phyloP scores from a whole-genome alignment of 2,797 vertebrate species.

The Cygnus olor region DNA sequence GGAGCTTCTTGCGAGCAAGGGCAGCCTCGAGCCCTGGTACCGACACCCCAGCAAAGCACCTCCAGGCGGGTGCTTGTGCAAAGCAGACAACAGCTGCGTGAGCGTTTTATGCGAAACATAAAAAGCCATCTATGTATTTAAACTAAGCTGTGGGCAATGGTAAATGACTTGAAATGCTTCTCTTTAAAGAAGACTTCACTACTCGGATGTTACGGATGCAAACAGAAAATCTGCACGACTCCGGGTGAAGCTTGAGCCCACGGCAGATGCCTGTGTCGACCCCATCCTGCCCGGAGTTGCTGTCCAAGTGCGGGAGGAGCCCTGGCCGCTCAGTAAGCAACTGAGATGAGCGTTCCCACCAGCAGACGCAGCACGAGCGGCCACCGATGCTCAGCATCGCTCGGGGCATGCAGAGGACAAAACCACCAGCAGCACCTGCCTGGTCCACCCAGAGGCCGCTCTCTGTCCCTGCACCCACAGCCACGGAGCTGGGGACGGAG shows the following conservation, averaged over 20 bases:
- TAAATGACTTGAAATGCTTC: neutral
- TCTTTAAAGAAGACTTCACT: neutral
- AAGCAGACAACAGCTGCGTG: neutral
- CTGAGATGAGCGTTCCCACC: neutral
- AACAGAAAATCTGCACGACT: accelerated
- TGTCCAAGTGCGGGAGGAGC: neutral
- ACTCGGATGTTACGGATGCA: accelerated
- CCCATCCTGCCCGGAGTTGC: neutral
- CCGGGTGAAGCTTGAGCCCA: neutral
- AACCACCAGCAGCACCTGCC: neutral
- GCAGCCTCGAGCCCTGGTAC: accelerated
- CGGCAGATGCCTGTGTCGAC: neutral
- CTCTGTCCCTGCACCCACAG: neutral
- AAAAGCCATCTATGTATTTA: neutral
- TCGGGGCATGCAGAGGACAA: neutral
- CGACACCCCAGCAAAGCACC: neutral
- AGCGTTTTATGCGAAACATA: neutral
- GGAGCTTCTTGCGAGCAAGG: neutral
- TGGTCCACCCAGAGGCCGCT: neutral
- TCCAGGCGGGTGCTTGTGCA: neutral
- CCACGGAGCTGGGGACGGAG: accelerated
- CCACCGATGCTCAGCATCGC: neutral
- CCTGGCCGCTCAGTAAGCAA: accelerated
- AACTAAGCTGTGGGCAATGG: neutral
- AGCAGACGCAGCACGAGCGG: accelerated